These are phyloP conservation scores for Holacanthus passer DNA, from an alignment of 2,113 vertebrate genomes.

Conservation along the genomic window DNA sequence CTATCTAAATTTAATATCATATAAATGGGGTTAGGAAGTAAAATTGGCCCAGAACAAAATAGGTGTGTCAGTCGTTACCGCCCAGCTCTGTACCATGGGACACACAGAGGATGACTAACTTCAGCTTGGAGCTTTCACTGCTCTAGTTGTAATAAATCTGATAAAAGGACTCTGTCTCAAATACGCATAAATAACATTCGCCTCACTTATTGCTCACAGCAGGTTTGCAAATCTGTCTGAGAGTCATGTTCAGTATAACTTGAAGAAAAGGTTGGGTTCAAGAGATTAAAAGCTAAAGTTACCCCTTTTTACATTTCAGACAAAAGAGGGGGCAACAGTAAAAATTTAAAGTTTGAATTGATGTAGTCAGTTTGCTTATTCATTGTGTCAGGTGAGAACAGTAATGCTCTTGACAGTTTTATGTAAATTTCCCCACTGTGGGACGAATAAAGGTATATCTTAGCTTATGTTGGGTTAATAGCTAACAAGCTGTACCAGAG, in stretches of 20 bases:
- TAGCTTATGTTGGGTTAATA: not conserved
- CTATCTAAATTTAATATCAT: no score
- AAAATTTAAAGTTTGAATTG: not conserved
- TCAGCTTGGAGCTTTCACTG: no score
- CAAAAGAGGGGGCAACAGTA: not conserved
- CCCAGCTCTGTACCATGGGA: not conserved
- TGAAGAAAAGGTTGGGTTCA: not conserved
- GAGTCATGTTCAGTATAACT: not conserved
- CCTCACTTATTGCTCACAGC: not conserved
- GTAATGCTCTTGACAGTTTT: not conserved
- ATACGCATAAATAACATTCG: not conserved
- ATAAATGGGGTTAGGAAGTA: no score
- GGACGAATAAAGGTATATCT: no score
- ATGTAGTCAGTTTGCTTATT: not conserved
- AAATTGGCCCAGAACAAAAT: not conserved
- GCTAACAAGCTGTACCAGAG: not conserved
- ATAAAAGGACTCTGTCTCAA: no score
- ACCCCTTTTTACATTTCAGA: not conserved
- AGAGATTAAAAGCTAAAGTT: not conserved
- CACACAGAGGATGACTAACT: not conserved
- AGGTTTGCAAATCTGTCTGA: not conserved
- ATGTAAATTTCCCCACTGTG: no score
- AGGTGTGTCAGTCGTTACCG: slow-evolving; percentile 28
- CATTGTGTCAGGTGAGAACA: not conserved
- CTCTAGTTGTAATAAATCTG: no score